Evolutionary conservation across 2,888 invertebrate genomes (phyloP).

Genomic region (Athalia cordata): DNA sequence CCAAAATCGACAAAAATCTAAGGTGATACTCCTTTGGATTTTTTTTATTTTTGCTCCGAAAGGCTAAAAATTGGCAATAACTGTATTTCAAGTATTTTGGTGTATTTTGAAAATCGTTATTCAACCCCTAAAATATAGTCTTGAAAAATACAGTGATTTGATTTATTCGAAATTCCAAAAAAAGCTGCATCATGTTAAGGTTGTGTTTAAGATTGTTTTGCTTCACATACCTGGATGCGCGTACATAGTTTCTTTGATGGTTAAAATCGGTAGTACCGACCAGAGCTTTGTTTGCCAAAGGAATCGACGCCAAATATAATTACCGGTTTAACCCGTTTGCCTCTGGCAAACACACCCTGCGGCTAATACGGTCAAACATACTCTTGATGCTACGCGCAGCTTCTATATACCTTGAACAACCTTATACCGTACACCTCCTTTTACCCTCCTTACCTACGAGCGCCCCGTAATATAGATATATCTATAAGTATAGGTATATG

Average conservation of each 20-base stretch:
- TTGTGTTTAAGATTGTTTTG: slow-evolving; percentile 14
- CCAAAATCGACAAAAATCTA: too few species aligned
- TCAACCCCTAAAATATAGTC: too few species aligned
- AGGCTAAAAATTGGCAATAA: too few species aligned
- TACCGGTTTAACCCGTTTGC: slow-evolving; percentile 68
- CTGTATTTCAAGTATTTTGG: too few species aligned
- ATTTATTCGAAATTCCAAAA: too few species aligned
- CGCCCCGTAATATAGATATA: not conserved
- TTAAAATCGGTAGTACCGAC: slow-evolving; percentile 42
- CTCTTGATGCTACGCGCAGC: slow-evolving; percentile 16
- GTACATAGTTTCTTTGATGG: slow-evolving; percentile 20
- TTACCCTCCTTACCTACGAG: not conserved
- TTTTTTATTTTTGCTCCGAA: too few species aligned
- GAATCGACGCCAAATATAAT: slow-evolving; percentile 71
- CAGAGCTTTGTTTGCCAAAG: slow-evolving; percentile 63
- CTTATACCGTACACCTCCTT: slow-evolving; percentile 14
- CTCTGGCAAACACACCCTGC: slow-evolving; percentile 60
- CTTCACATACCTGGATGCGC: not conserved
- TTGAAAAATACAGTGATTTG: too few species aligned
- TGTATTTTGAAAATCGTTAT: too few species aligned
- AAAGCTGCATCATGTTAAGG: not conserved
- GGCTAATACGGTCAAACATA: slow-evolving; percentile 63
- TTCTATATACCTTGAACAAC: not conserved
- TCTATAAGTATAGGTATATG: not conserved
- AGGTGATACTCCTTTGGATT: too few species aligned